Evolutionary conservation across 2,797 vertebrate genomes (phyloP), one percentile per base, ranked within the genome.

Genomic region (Coilia nasus): DNA sequence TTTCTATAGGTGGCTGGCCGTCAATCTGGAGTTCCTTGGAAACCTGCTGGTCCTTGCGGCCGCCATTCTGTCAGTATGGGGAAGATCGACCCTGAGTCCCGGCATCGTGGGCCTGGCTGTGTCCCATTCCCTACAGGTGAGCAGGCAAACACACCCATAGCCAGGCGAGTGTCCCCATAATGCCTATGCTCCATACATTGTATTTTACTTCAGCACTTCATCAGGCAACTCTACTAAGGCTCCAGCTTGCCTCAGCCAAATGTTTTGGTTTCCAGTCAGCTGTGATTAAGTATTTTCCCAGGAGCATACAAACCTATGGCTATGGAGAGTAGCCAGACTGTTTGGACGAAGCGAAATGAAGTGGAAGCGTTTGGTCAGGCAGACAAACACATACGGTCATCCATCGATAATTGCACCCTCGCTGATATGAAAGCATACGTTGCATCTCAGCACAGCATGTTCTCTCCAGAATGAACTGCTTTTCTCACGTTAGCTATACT

Each of bases 61-160:
- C 6, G 92, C 96, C 6, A 56, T 95, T 0, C 94, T 96, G 0
- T 96, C 95, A 0, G 94, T 95, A 62, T 78, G 92, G 85, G 92
- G 91, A 90, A 96, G 91, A 88, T 85, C 85, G 3, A 91, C 89
- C 4, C 94, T 97, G 78, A 96, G 94, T 0, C 92, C 97, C 0
- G 96, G 96, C 71, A 92, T 95, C 0, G 96, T 96, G 90, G 97
- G 96, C 35, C 95, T 97, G 90, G 97, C 96, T 0, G 85, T 97
- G 81, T 96, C 97, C 0, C 93, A 85, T 0, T 95, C 96, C 71
- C 94, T 97, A 14, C 96, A 97, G 96, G 97, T 97, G 93, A 87
- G 21, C 54, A 47, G 60, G 2, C 60, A 23, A 60, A 60, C n/a
- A 41, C 35, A 41, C 35, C 35, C 35, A 41, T 41, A 41, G 35